Base-by-base conservation (phyloP, 2,113 vertebrate genomes). In the Sinocyclocheilus maitianheensis region DNA sequence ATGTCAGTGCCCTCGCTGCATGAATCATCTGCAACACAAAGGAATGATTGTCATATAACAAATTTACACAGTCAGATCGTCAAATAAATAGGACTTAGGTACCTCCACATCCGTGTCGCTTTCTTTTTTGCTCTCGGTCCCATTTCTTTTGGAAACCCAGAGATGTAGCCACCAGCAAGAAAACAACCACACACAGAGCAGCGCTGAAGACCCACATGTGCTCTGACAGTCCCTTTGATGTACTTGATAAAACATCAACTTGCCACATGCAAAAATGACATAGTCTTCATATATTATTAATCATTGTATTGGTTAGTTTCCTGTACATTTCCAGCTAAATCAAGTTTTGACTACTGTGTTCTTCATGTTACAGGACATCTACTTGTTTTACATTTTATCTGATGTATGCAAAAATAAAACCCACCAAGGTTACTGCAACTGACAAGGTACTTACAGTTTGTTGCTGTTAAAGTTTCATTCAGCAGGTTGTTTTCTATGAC, bases 141-240 rank as follows among this genome's bases (percentile, higher is more conserved):
- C 91, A 85, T 74, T 92, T 91, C 24, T 92, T 91, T 90, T 94
- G 94, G 51, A 93, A 94, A 5, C 0, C 43, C 63, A 94, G 51
- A 1, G 80, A 92, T 0, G 16, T 72, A 0, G 80, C 8, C 84
- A 95, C 94, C 93, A 94, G 71, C 55, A 89, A 4, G 0, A 88
- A 91, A 0, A 95, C 91, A 67, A 89, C 85, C 78, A 90, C 90
- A 26, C 90, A 92, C 7, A 95, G 91, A 4, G 0, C 91, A 0
- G 91, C 90, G 89, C 92, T 92, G 90, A 94, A 93, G 7, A 93
- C 85, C 94, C 94, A 94, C 88, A 94, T 76, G 84, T 77, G 80
- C 16, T 91, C 84, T 0, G 90, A 91, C 0, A 90, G 91, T 0
- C 18, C 53, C 22, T 22, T 34, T 14, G 85, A 84, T 0, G 78